Evolutionary conservation across 2,888 invertebrate genomes (phyloP).

Genomic region (Ametastegia equiseti): DNA sequence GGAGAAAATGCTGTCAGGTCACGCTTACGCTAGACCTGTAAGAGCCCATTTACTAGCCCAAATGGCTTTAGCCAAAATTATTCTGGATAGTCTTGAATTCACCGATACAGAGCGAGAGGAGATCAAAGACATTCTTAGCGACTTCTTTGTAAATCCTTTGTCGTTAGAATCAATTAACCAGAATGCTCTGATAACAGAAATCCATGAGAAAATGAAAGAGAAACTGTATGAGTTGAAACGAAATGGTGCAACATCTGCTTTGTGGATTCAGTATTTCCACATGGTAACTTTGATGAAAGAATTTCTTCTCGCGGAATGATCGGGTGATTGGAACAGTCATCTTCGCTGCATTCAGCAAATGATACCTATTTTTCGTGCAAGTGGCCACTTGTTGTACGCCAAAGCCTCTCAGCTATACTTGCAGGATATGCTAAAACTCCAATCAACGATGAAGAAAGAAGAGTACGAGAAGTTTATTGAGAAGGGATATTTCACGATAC

Average conservation of each 20-base stretch:
- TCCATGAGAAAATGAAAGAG: constrained; percentile 16
- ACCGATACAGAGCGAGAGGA: constrained; percentile 49
- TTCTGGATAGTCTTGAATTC: constrained; percentile 51
- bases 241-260: constrained; percentile 55
- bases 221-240: background rate
- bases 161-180: background rate
- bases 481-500: constrained; percentile 35
- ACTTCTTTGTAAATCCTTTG: background rate
- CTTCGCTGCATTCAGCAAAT: constrained; percentile 61
- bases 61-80: constrained; percentile 52
- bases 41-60: constrained; percentile 60
- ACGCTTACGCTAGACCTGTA: constrained; percentile 61
- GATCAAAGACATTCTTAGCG: constrained; percentile 33
- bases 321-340: constrained; percentile 64
- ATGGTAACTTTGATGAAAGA: constrained; percentile 64
- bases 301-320: constrained; percentile 65
- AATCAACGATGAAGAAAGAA: background rate
- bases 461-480: constrained; percentile 52
- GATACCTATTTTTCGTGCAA: constrained; percentile 69
- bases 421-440: constrained; percentile 67
- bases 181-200: background rate
- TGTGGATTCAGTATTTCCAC: constrained; percentile 63
- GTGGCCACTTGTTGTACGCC: constrained; percentile 70
- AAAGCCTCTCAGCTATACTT: constrained; percentile 68
- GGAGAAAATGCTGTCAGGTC: constrained; percentile 60